A percentile compares a stretch with the other conserved stretches of the same genome.
These are phyloP conservation scores for Hippocampus kuda DNA, from an alignment of 2,797 vertebrate species.

Conservation along the genomic window DNA sequence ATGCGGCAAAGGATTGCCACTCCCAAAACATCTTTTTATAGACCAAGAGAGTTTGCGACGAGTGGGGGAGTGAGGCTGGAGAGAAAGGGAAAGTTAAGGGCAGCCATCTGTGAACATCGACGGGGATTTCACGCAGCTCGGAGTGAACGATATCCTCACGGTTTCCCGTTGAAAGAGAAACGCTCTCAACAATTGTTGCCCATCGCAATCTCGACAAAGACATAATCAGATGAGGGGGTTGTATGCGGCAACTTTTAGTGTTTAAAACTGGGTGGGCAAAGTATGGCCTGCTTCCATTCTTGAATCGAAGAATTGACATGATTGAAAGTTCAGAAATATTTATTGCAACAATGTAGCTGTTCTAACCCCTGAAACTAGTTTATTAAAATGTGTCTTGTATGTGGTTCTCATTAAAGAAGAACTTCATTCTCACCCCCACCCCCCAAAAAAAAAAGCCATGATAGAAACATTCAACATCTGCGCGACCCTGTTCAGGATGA, in stretches of 20 bases:
- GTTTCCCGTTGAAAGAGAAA: background rate
- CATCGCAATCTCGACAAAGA: background rate
- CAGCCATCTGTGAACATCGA: conserved; percentile 39
- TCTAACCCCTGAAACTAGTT: background rate
- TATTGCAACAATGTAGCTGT: background rate
- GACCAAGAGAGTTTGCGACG: conserved; percentile 21
- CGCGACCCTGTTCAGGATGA: too few relatives aligned
- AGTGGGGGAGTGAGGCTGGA: conserved; percentile 20
- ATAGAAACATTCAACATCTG: too few relatives aligned
- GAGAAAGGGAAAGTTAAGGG: conserved; percentile 17
- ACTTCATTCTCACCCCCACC: too few relatives aligned
- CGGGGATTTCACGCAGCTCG: conserved; percentile 16
- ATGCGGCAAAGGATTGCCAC: conserved; percentile 17
- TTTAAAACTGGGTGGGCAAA: background rate
- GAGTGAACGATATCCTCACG: conserved; percentile 43
- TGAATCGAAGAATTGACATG: background rate
- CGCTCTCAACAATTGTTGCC: background rate
- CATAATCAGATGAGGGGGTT: background rate
- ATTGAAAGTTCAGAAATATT: background rate
- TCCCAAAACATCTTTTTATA: conserved; percentile 26
- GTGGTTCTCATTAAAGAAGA: too few relatives aligned
- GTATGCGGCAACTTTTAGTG: background rate
- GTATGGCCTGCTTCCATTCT: background rate
- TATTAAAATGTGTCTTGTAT: background rate
- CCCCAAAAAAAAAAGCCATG: too few relatives aligned